Evolutionary conservation across 64 coral and sea anemone species (phyloP).

Genomic region (Montipora sp.): DNA sequence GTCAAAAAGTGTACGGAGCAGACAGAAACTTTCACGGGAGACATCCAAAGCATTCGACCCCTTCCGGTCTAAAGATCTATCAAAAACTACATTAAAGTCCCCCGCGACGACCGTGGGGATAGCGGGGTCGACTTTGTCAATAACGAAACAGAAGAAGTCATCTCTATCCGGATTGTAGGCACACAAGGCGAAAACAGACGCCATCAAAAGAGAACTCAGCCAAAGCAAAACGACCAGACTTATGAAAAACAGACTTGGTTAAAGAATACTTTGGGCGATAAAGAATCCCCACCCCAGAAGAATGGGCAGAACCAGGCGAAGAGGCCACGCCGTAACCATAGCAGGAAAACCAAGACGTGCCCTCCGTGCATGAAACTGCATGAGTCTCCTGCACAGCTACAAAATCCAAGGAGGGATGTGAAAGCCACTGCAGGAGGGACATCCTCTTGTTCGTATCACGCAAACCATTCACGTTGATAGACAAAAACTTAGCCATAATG

Average conservation of each 20-base stretch:
- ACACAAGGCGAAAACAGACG: background rate
- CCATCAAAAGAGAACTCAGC: background rate
- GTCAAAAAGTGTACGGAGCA: background rate
- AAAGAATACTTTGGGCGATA: background rate
- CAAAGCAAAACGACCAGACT: background rate
- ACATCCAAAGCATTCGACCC: background rate
- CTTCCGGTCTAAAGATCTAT: background rate
- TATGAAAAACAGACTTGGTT: background rate
- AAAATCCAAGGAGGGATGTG: background rate
- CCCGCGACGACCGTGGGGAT: background rate
- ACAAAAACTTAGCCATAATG: no score
- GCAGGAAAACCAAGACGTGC: background rate
- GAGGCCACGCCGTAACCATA: background rate
- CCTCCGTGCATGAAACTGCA: background rate
- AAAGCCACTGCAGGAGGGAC: constrained; percentile 29
- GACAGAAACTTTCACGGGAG: background rate
- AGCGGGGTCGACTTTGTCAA: background rate
- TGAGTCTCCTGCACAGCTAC: constrained; percentile 55
- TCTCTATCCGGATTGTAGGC: background rate
- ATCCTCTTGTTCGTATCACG: background rate
- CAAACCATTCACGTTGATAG: constrained; percentile 17
- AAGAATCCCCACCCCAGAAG: background rate
- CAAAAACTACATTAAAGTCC: constrained; percentile 19
- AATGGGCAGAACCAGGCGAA: background rate
- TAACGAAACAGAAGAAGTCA: background rate